Conservation (phyloP, 2,113 vertebrate genomes). For the Mola mola region DNA sequence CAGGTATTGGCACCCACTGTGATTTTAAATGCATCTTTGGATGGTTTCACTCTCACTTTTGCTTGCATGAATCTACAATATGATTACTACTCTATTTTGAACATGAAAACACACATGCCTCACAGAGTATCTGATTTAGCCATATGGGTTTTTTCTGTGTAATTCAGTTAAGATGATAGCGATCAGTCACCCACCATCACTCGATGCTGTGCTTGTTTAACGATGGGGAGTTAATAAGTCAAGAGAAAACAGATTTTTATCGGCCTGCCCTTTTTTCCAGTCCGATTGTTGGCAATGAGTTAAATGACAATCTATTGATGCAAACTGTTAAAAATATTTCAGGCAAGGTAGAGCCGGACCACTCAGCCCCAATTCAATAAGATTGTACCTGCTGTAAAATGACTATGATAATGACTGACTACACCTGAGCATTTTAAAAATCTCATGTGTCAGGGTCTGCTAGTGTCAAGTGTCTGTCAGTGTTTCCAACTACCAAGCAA, state of each 20-base stretch:
- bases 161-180: constrained; percentile 22
- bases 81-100: not conserved
- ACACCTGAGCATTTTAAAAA: too few relatives aligned
- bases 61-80: not conserved
- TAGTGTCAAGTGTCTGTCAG: too few relatives aligned
- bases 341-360: not conserved
- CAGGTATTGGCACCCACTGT: too few relatives aligned
- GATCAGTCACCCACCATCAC: constrained; percentile 54
- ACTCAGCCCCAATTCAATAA: not conserved
- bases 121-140: constrained; percentile 13
- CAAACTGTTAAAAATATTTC: constrained; percentile 7
- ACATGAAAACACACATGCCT: constrained; percentile 31
- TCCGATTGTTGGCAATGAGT: constrained; percentile 15
- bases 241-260: constrained; percentile 32
- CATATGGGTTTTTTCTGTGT: constrained; percentile 18
- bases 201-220: constrained; percentile 18
- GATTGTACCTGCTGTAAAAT: not conserved
- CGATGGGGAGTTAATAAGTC: constrained; percentile 29
- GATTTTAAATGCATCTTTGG: constrained; percentile 23
- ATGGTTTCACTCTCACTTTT: constrained; percentile 13
- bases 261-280: constrained; percentile 24
- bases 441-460: too few relatives aligned
- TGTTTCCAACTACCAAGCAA: too few relatives aligned
- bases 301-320: constrained; percentile 30
- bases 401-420: too few relatives aligned